Conservation (phyloP, 2,113 vertebrate species). For the Brienomyrus longianalis region DNA sequence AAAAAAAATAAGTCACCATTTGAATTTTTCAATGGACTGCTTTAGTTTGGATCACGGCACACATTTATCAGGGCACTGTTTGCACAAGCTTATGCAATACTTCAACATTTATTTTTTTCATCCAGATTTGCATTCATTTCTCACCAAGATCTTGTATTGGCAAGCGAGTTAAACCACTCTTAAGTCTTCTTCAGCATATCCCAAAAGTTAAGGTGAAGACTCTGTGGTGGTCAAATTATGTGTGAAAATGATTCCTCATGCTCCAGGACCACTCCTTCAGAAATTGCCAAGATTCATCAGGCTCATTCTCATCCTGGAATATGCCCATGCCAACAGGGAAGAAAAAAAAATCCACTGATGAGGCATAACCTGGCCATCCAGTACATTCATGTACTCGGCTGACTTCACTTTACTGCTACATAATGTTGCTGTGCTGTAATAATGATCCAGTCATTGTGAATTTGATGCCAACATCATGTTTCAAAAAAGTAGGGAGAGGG, state of each 20-base stretch:
- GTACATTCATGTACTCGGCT: not conserved
- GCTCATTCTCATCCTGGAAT: not conserved
- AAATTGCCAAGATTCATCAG: too few species aligned
- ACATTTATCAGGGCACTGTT: not conserved
- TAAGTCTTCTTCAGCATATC: not conserved
- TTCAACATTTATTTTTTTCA: not conserved
- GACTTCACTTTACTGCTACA: not conserved
- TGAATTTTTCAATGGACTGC: not conserved
- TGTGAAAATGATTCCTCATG: not conserved
- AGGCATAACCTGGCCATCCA: not conserved
- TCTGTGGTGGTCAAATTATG: not conserved
- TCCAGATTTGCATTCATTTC: not conserved
- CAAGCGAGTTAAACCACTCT: not conserved
- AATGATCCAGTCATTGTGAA: not conserved
- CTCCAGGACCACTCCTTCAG: not conserved
- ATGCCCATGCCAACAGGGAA: not conserved
- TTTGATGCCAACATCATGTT: not conserved
- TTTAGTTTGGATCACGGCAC: not conserved
- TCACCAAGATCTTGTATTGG: not conserved
- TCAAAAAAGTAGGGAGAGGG: not conserved
- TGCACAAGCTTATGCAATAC: not conserved
- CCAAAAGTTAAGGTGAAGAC: not conserved
- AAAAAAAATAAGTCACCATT: not conserved
- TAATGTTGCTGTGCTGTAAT: not conserved
- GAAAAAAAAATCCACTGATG: not conserved